Evolutionary conservation across 2,113 vertebrate species (phyloP).

Genomic region (Tragelaphus strepsiceros): DNA sequence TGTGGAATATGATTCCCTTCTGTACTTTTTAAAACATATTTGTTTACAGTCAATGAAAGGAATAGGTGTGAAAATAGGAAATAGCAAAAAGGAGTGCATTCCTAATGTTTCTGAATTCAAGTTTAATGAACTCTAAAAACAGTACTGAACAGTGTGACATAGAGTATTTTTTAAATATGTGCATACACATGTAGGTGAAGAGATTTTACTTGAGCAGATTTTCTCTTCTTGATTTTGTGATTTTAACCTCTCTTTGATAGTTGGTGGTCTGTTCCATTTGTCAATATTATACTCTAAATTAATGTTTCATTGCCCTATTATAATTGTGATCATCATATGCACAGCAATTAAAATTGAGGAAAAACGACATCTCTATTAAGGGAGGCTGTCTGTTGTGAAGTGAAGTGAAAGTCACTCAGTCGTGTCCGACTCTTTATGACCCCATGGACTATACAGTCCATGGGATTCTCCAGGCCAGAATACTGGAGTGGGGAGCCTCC

Average conservation of each 20-base stretch:
- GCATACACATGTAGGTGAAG: background rate
- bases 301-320: background rate
- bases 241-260: background rate
- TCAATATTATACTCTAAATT: background rate
- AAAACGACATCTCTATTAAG: background rate
- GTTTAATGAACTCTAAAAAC: background rate
- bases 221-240: background rate
- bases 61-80: background rate
- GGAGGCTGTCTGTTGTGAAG: background rate
- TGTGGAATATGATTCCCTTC: background rate
- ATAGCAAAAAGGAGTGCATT: background rate
- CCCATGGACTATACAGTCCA: background rate
- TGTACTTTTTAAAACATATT: background rate
- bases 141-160: background rate
- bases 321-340: background rate
- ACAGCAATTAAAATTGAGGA: background rate
- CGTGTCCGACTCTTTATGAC: background rate
- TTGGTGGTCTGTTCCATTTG: background rate
- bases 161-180: background rate
- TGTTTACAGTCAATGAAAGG: background rate
- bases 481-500: background rate
- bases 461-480: background rate
- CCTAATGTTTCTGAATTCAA: constrained; percentile 4
- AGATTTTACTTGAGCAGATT: background rate
- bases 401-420: background rate